Evolutionary conservation across 2,113 vertebrate genomes (phyloP).

Genomic region (Urocitellus parryii): DNA sequence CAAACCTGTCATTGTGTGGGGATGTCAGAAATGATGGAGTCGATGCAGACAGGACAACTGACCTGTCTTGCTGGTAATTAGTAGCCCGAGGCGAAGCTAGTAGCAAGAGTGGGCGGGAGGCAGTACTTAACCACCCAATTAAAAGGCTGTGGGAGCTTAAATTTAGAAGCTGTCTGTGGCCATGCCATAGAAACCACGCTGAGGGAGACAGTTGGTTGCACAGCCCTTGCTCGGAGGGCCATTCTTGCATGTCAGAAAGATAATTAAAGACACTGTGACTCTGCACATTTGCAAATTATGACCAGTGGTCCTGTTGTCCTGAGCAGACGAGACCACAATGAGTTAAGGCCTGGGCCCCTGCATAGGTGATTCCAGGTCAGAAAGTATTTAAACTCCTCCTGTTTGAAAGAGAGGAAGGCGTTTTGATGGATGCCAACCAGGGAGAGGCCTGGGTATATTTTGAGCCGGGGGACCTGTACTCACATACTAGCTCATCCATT

Average conservation of each 20-base stretch:
- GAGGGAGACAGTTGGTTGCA: conserved; percentile 15
- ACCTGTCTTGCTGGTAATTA: conserved; percentile 81
- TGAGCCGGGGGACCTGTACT: background rate
- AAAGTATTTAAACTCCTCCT: background rate
- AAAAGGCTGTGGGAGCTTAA: conserved; percentile 72
- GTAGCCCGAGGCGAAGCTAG: conserved; percentile 80
- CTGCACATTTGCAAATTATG: conserved; percentile 51
- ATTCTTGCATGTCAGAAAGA: conserved; percentile 19
- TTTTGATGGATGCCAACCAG: background rate
- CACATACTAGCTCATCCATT: background rate
- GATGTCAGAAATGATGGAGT: conserved; percentile 64
- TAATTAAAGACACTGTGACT: conserved; percentile 64
- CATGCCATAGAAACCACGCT: conserved; percentile 24
- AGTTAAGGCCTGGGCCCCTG: background rate
- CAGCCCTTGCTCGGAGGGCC: background rate
- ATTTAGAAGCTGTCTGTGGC: conserved; percentile 76
- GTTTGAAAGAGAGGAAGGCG: background rate
- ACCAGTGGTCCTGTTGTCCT: background rate
- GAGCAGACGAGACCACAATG: background rate
- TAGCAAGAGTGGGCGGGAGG: conserved; percentile 70
- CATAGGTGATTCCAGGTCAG: background rate
- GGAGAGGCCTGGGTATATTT: background rate
- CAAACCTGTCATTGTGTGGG: conserved; percentile 39
- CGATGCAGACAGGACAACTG: conserved; percentile 68
- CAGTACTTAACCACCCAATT: conserved; percentile 74